Base-by-base conservation (phyloP, 2,888 invertebrate species). In the Diplazon laetatorius region DNA sequence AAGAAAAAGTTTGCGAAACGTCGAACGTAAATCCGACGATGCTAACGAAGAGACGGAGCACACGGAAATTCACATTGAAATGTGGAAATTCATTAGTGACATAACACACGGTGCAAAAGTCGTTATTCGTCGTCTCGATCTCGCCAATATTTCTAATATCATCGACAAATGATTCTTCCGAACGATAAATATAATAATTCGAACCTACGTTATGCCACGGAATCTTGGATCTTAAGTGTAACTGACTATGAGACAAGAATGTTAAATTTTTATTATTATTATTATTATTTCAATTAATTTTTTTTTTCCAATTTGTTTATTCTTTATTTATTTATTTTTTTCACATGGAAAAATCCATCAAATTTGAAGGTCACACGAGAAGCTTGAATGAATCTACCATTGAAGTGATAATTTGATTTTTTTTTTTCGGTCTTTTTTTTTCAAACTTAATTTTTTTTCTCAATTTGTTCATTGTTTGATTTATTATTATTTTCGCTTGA, bases 11-110 rank as follows among this genome's bases (percentile, higher is more conserved):
- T 6, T 50, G 1, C 55, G 75, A 6, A 55, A 69, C 9, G 57
- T 35, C 12, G 76, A 71, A 60, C 50, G 65, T 14, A 30, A 16
- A 1, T 2, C 60, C 22, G 52, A 9, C 14, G 48, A 48, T 37
- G 10, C 42, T 12, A 48, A 48, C 22, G 35, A 46, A 12, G 0
- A 25, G 1, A 9, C 10, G 6, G 57, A 68, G 2, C 25, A 52
- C 8, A 44, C 76, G 48, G 84, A 87, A 42, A 71, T 84, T 22
- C 84, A 80, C 39, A 71, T 90, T 50, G 84, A 90, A 72, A 86
- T 89, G 83, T 82, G 85, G 75, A 90, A 90, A 83, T 86, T 90
- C n/a, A 81, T 90, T 59, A 86, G 85, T 37, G 89, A 90, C 57
- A 87, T 90, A 44, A 87, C 86, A 2, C 85, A 83, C 66, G 90